These are phyloP conservation scores for Ectemnius continuus DNA, from an alignment of 2,888 invertebrate genomes.

Conservation along the genomic window DNA sequence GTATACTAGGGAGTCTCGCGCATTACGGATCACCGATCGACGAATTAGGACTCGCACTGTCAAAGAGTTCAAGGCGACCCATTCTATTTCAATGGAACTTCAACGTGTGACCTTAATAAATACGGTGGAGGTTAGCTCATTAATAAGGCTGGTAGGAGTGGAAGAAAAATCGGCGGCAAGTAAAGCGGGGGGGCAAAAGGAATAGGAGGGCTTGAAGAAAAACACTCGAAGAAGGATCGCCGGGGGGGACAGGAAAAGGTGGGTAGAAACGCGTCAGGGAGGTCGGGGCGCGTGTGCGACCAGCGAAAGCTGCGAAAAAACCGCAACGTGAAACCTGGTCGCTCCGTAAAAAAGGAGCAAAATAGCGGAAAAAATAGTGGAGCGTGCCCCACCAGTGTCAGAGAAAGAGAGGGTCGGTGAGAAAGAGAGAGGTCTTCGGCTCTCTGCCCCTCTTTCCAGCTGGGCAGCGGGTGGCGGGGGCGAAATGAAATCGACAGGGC, in stretches of 20 bases:
- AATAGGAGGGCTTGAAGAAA: constrained; percentile 11
- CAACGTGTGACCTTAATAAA: too few relatives aligned
- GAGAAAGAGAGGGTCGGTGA: constrained; percentile 20
- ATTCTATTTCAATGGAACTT: too few relatives aligned
- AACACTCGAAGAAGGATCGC: constrained; percentile 33
- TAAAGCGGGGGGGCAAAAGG: neutral
- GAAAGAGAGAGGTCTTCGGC: neutral
- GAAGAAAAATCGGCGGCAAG: neutral
- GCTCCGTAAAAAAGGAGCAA: constrained; percentile 57
- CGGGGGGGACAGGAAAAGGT: constrained; percentile 23
- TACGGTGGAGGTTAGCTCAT: too few relatives aligned
- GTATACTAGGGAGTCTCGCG: too few relatives aligned
- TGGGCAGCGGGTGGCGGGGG: constrained; percentile 40
- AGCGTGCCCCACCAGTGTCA: constrained; percentile 47
- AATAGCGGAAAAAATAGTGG: constrained; percentile 66
- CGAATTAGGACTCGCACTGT: constrained; percentile 6
- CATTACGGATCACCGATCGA: neutral
- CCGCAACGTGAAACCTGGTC: constrained; percentile 65
- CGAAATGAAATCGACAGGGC: constrained; percentile 76
- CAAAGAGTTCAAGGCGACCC: too few relatives aligned
- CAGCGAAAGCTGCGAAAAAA: constrained; percentile 66
- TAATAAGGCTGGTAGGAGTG: too few relatives aligned
- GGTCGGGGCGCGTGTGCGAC: constrained; percentile 47
- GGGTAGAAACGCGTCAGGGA: constrained; percentile 16
- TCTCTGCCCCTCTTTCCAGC: constrained; percentile 14